phyloP scores from a whole-genome alignment of 2,113 vertebrate genomes.

The Rhynchopsitta pachyrhyncha region DNA sequence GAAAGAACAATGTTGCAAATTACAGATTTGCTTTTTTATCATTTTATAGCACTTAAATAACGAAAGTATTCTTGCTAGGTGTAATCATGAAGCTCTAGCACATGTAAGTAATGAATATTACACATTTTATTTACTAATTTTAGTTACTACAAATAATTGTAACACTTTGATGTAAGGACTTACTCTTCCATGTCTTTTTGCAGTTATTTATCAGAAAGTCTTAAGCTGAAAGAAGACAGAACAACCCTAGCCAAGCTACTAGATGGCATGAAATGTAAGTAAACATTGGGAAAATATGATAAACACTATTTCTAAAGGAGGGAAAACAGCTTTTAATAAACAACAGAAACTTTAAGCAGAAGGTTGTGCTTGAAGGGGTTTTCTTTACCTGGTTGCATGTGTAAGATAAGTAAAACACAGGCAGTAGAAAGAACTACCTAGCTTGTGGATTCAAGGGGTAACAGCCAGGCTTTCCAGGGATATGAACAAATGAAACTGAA shows the following conservation, averaged over 20 bases:
- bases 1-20: not conserved
- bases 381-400: not conserved
- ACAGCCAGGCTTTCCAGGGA: not conserved
- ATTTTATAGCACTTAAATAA: not conserved
- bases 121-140: not conserved
- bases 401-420: not conserved
- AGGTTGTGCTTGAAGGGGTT: not conserved
- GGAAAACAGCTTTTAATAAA: not conserved
- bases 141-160: not conserved
- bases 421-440: not conserved
- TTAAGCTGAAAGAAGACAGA: conserved; percentile 84
- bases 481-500: not conserved
- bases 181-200: not conserved
- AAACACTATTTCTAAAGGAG: not conserved
- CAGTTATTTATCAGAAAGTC: conserved; percentile 90
- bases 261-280: conserved; percentile 93
- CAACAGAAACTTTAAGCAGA: not conserved
- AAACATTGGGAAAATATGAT: not conserved
- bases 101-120: not conserved
- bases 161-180: not conserved
- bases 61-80: not conserved
- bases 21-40: not conserved
- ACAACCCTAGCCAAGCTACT: conserved; percentile 80
- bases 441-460: not conserved
- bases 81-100: not conserved